Evolutionary conservation across 1,140 invertebrate genomes (phyloP).

Genomic region (Lasaia peninsularis): DNA sequence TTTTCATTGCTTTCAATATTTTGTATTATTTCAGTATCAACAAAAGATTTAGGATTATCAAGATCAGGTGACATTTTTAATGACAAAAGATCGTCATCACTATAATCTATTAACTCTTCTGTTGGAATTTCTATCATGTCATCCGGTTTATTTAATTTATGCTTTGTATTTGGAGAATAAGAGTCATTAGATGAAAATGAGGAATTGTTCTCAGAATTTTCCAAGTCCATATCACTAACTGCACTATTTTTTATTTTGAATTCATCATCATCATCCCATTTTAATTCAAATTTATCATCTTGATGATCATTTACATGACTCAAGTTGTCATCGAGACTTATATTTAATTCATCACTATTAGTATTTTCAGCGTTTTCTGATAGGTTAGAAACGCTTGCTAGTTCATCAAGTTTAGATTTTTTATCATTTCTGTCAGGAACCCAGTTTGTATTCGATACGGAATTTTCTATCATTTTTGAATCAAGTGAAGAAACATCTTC

Average conservation of each 20-base stretch:
- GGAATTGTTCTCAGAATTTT: neutral
- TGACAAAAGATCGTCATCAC: constrained; percentile 28
- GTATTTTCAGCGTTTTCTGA: neutral
- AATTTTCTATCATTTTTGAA: neutral
- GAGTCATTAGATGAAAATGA: constrained; percentile 11
- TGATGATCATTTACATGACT: constrained; percentile 20
- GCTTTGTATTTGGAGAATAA: constrained; percentile 25
- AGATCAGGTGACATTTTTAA: constrained; percentile 24
- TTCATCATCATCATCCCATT: constrained; percentile 41
- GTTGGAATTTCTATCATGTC: constrained; percentile 59
- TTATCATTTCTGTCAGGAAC: neutral
- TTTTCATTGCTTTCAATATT: constrained; percentile 10
- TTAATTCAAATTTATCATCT: constrained; percentile 36
- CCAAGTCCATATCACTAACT: neutral
- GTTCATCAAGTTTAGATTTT: neutral
- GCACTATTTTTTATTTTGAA: neutral
- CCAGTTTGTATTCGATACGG: neutral
- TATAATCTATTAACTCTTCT: constrained; percentile 47
- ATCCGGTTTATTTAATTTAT: constrained; percentile 49
- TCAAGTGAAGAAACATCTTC: neutral
- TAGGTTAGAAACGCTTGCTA: neutral
- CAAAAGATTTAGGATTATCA: neutral
- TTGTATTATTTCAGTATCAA: neutral
- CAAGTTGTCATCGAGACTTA: neutral
- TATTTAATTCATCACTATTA: neutral